phyloP scores from a whole-genome alignment of 2,888 invertebrate genomes.

The Kuschelorhynchus macadamiae region DNA sequence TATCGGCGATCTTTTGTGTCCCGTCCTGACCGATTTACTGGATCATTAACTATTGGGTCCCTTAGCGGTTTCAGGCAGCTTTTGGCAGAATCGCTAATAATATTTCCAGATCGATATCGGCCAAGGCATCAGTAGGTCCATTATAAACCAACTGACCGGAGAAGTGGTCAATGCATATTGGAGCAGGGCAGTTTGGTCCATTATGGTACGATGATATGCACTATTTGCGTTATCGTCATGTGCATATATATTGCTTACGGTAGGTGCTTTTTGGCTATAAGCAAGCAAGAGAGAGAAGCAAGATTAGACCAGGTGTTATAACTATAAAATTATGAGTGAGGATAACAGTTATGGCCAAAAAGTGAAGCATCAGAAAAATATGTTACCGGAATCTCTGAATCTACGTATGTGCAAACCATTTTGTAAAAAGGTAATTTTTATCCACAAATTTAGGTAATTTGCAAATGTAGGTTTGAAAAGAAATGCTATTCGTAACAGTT shows the following conservation, averaged over 20 bases:
- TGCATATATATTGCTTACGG: neutral
- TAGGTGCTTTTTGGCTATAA: too few relatives aligned
- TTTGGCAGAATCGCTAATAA: conserved; percentile 42
- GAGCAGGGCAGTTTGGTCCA: conserved; percentile 14
- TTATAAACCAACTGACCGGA: conserved; percentile 42
- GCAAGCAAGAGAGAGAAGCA: too few relatives aligned
- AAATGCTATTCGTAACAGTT: too few relatives aligned
- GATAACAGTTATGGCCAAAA: too few relatives aligned
- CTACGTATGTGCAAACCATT: too few relatives aligned
- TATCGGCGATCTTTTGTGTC: conserved; percentile 48
- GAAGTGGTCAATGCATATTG: conserved; percentile 34
- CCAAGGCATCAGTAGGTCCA: conserved; percentile 42
- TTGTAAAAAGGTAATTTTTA: too few relatives aligned
- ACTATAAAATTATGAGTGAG: too few relatives aligned
- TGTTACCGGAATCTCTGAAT: too few relatives aligned
- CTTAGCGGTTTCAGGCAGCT: conserved; percentile 32
- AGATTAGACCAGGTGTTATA: too few relatives aligned
- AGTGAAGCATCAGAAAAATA: too few relatives aligned
- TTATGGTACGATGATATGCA: conserved; percentile 6
- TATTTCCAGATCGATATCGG: conserved; percentile 45
- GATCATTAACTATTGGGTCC: conserved; percentile 45
- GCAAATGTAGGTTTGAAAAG: too few relatives aligned
- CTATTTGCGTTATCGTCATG: neutral
- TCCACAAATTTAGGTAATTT: too few relatives aligned
- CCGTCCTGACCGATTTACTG: conserved; percentile 44